These are phyloP conservation scores for Lordiphosa andalusiaca DNA, from an alignment of 2,888 invertebrate species.

Conservation along the genomic window DNA sequence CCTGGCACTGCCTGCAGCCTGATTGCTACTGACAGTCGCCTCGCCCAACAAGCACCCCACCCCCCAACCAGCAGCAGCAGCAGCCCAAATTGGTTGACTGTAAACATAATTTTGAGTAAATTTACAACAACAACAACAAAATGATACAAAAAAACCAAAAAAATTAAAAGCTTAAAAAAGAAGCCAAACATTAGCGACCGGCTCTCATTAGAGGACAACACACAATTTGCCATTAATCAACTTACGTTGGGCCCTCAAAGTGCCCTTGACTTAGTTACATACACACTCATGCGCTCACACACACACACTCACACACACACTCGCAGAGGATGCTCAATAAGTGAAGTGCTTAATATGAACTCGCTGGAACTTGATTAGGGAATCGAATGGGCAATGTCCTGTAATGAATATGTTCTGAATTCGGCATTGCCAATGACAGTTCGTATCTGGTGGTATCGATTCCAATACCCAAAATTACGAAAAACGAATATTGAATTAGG, in stretches of 20 bases:
- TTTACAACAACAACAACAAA: conserved; percentile 22
- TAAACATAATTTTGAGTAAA: conserved; percentile 59
- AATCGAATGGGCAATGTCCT: too few relatives aligned
- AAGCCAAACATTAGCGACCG: conserved; percentile 27
- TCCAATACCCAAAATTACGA: too few relatives aligned
- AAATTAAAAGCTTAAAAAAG: conserved; percentile 5
- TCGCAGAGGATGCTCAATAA: conserved; percentile 4
- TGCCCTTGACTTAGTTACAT: conserved; percentile 54
- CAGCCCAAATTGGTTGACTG: conserved; percentile 33
- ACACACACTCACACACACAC: conserved; percentile 2
- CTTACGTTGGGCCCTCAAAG: conserved; percentile 18
- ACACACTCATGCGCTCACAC: background rate
- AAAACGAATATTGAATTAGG: too few relatives aligned
- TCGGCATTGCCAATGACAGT: too few relatives aligned
- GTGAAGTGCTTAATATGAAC: conserved; percentile 16
- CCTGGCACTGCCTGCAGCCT: conserved; percentile 68
- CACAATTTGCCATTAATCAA: conserved; percentile 58
- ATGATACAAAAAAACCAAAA: background rate
- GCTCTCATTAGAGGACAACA: conserved; percentile 48
- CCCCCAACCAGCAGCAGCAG: background rate
- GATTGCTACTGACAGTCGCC: conserved; percentile 64
- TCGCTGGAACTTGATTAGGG: background rate
- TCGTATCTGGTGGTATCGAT: too few relatives aligned
- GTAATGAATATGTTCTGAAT: too few relatives aligned
- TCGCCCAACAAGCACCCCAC: background rate